phyloP scores from a whole-genome alignment of 2,113 vertebrate species.

The Poecilia latipinna region DNA sequence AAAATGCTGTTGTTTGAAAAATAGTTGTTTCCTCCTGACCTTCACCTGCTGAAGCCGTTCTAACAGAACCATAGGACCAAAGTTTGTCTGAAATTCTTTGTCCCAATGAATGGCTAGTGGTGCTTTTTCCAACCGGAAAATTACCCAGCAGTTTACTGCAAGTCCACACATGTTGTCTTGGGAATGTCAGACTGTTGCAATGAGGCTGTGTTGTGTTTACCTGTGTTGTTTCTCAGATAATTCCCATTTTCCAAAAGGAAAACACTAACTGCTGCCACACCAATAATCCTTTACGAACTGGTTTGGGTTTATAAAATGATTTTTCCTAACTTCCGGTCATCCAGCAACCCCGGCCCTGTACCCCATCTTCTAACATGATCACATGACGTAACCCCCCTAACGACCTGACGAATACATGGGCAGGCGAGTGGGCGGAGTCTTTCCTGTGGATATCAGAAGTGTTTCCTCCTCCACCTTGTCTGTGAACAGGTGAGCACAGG shows the following conservation, averaged over 20 bases:
- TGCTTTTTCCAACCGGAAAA: background rate
- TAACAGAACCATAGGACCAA: background rate
- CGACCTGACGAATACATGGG: slow-evolving; percentile 12
- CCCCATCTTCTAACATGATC: background rate
- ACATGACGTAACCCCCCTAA: slow-evolving; percentile 8
- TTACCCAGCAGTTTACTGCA: background rate
- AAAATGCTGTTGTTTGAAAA: too few species aligned
- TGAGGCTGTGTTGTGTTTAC: background rate
- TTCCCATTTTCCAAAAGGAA: background rate
- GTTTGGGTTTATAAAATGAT: too few species aligned
- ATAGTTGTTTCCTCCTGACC: too few species aligned
- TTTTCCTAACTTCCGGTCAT: background rate
- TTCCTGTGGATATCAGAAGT: slow-evolving; percentile 26
- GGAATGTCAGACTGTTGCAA: slow-evolving; percentile 19
- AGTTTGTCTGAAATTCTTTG: background rate
- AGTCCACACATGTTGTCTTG: slow-evolving; percentile 40
- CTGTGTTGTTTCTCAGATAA: background rate
- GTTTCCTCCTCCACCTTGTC: slow-evolving; percentile 54
- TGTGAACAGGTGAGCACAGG: slow-evolving; percentile 41
- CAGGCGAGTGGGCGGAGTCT: slow-evolving; percentile 54
- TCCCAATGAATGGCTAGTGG: background rate
- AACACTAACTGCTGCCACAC: background rate
- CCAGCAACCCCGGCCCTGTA: fast-evolving
- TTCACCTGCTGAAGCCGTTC: too few species aligned
- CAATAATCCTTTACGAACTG: too few species aligned